Base-by-base conservation (phyloP, 2,888 invertebrate genomes). In the Antitype chi region DNA sequence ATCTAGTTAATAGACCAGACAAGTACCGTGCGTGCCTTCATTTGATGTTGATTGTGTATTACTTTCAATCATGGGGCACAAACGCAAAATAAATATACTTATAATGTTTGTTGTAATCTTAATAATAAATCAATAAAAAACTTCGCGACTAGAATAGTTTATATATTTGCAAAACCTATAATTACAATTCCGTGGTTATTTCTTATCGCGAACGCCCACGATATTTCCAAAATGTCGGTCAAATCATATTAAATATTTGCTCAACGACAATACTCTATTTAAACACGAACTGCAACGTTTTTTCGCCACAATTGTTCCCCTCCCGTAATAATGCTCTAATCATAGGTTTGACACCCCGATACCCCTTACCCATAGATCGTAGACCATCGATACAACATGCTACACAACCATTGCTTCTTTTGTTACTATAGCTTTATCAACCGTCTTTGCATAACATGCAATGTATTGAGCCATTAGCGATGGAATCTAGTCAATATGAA, bases 271-370 rank as follows among this genome's bases (percentile, higher is more conserved):
- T 90, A 88, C 87, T 87, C 85, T 87, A 90, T 92, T 91, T 89
- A 88, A 87, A 84, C 79, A 78, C 79, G 70, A 85, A 84, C 85
- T 85, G 88, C 91, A 91, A 91, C 91, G 91, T 89, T 94, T 94
- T 94, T 94, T 92, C 91, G 89, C 94, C 94, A 92, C 94, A 94
- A 92, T 91, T 90, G 92, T 92, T 90, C 92, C 93, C 93, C 94
- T 92, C 91, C 80, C 67, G 70, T 94, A 94, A 94, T 95, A 94
- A 94, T 91, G 90, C 92, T 92, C 92, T 96, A 96, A 96, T 95
- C 94, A 96, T 95, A 95, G 95, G 95, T 95, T 95, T 95, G 94
- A 92, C 94, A 94, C 95, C 94, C 94, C 87, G 86, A 87, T 85
- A 84, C 88, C 84, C 85, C 85, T 77, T 84, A 86, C 80, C 76